Base-by-base conservation (phyloP, 2,113 vertebrate genomes). In the Brachirus orientalis region DNA sequence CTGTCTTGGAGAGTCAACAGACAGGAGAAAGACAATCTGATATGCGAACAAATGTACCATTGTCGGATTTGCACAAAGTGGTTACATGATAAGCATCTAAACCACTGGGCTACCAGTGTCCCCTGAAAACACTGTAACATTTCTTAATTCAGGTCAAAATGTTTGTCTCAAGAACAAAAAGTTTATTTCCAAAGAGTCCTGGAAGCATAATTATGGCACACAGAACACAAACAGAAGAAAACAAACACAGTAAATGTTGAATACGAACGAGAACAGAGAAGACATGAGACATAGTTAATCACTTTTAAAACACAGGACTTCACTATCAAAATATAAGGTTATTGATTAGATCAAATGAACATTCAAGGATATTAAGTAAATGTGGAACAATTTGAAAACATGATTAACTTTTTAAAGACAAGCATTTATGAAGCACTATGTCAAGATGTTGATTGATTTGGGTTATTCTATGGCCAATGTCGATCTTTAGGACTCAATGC, bases 81-180 rank as follows among this genome's bases (percentile, higher is more conserved):
- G 76, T 78, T 55, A 28, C 4, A 52, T 46, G 64, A 57, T 46
- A 65, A 65, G 54, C 44, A 16, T 69, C 43, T 36, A 19, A 62
- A 69, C 78, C 79, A 63, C 69, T 2, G n/a, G 43, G 63, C 63
- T 62, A 71, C 77, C 53, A 75, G 53, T 37, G 56, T 22, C 22
- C 36, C 63, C 54, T 43, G 58, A 52, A 76, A 65, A 76, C 68
- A 80, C 38, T 47, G 33, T 35, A 72, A 80, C 13, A 68, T 68
- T 74, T 84, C 69, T 62, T 71, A 47, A 62, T 47, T 79, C 63
- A 67, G 58, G 72, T 70, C 69, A 67, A 63, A 77, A 38, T 43
- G 40, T 43, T 43, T 43, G 40, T 43, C 40, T 43, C 10, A 13
- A 43, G 11, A 5, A 5, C 11, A 13, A 5, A 13, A 4, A 10